A percentile compares a stretch with the other conserved stretches of the same genome.
These are phyloP conservation scores for Pogoniulus pusillus DNA, from an alignment of 2,797 vertebrate genomes.

Conservation along the genomic window DNA sequence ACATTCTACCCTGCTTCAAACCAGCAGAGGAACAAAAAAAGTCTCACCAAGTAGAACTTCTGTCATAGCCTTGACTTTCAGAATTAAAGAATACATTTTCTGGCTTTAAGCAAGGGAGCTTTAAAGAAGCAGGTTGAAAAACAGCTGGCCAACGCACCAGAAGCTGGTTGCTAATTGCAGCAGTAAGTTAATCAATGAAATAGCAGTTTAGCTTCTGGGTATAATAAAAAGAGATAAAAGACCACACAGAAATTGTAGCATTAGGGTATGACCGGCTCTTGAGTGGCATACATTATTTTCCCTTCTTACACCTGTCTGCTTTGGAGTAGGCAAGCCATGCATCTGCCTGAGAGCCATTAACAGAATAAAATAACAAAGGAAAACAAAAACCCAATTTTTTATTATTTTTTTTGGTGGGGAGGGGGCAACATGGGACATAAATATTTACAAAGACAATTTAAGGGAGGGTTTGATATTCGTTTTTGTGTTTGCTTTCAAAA, in stretches of 20 bases:
- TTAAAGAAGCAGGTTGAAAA: constrained; percentile 58
- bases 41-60: background rate
- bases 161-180: constrained; percentile 60
- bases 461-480: constrained; percentile 47
- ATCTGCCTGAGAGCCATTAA: constrained; percentile 56
- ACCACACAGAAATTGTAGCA: constrained; percentile 2
- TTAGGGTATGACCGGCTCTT: constrained; percentile 4
- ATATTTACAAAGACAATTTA: constrained; percentile 67
- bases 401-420: no score
- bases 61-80: background rate
- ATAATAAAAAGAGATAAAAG: constrained; percentile 63
- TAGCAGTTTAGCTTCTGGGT: constrained; percentile 43
- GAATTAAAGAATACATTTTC: background rate
- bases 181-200: constrained; percentile 69
- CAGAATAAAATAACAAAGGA: constrained; percentile 55
- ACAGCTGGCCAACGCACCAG: constrained; percentile 46
- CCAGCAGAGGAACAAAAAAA: no score
- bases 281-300: constrained; percentile 23
- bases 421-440: constrained; percentile 56
- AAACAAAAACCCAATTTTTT: background rate
- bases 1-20: no score
- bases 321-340: constrained; percentile 28
- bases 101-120: constrained; percentile 6
- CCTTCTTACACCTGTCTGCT: constrained; percentile 29
- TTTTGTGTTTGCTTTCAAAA: constrained; percentile 70